These are phyloP conservation scores for Drosophila kikkawai DNA, from an alignment of 1,140 invertebrate genomes.

Conservation along the genomic window DNA sequence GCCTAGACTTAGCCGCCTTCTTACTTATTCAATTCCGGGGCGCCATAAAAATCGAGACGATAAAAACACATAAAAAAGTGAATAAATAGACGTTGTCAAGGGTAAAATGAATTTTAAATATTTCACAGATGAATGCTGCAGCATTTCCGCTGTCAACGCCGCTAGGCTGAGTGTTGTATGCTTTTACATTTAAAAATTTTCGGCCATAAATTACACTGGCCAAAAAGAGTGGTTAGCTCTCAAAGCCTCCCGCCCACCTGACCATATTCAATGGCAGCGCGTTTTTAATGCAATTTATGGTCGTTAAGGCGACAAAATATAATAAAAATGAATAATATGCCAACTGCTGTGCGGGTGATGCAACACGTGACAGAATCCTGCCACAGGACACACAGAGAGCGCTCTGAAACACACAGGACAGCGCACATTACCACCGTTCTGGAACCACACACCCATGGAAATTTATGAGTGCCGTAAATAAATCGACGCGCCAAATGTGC, in stretches of 20 bases:
- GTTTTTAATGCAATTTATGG: slow-evolving; percentile 83
- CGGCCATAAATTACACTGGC: slow-evolving; percentile 40
- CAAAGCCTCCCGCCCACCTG: slow-evolving; percentile 45
- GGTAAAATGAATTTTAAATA: slow-evolving; percentile 72
- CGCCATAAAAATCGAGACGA: slow-evolving; percentile 54
- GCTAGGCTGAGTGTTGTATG: slow-evolving; percentile 30
- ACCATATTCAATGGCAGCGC: slow-evolving; percentile 75
- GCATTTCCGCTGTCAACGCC: slow-evolving; percentile 51
- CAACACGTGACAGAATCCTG: slow-evolving; percentile 76
- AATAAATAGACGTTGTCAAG: slow-evolving; percentile 17
- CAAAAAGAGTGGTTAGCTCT: slow-evolving; percentile 10
- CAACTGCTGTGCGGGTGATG: slow-evolving; percentile 64
- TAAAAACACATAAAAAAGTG: slow-evolving; percentile 39
- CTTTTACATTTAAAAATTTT: slow-evolving; percentile 39
- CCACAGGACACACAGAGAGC: slow-evolving; percentile 52
- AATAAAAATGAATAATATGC: slow-evolving; percentile 84
- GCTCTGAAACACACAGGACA: slow-evolving; percentile 20
- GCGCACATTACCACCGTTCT: slow-evolving; percentile 9
- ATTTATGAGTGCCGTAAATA: slow-evolving; percentile 78
- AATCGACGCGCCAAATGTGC: slow-evolving; percentile 79
- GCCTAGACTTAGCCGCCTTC: slow-evolving; percentile 23
- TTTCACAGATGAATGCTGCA: slow-evolving; percentile 53
- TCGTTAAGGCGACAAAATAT: slow-evolving; percentile 83
- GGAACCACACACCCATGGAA: slow-evolving; percentile 33
- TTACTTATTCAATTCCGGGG: slow-evolving; percentile 56